Base-by-base conservation (phyloP, 1,140 invertebrate genomes). In the Pachypeltis micranthus region DNA sequence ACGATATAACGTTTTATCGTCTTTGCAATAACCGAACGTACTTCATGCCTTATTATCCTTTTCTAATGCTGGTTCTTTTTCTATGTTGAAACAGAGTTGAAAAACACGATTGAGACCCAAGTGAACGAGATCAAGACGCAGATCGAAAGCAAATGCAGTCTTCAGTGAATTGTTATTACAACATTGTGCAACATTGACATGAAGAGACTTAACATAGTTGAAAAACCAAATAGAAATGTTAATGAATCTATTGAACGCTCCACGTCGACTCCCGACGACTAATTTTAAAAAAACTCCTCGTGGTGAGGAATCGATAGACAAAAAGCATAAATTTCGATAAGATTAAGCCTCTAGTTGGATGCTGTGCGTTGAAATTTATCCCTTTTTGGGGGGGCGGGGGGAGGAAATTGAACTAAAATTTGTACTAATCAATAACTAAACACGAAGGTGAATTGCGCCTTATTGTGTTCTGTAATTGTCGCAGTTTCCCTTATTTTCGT, bases 81-180 rank as follows among this genome's bases (percentile, higher is more conserved):
- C 86, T 70, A 10, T 51, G 47, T 51, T 51, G 12, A 21, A 51
- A 51, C 85, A 94, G 91, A 92, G 81, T 77, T 94, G 80, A 93
- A 93, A 82, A 93, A 93, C 79, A 87, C 90, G 75, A 86, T 94
- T 82, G 90, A 93, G 79, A 90, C 88, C 73, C 90, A 93, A 83
- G 90, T 93, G 76, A 93, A 87, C 78, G 91, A 93, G 81, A 80
- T 93, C 75, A 93, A 93, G 80, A 85, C 89, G 72, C 89, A 92
- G 79, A 89, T 94, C 75, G 91, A 93, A 82, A 91, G 87, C 80
- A 92, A 90, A 80, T 94, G 90, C 80, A 87, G 85, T 73, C 84
- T 91, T 79, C 90, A 92, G 87, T 91, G 83, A 86, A 39, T 62
- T 62, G 61, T n/a, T 51, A 51, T 21, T 16, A 51, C 47, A 51